Base-by-base conservation (phyloP, 1,140 invertebrate species). In the Neotoxoptera formosana region DNA sequence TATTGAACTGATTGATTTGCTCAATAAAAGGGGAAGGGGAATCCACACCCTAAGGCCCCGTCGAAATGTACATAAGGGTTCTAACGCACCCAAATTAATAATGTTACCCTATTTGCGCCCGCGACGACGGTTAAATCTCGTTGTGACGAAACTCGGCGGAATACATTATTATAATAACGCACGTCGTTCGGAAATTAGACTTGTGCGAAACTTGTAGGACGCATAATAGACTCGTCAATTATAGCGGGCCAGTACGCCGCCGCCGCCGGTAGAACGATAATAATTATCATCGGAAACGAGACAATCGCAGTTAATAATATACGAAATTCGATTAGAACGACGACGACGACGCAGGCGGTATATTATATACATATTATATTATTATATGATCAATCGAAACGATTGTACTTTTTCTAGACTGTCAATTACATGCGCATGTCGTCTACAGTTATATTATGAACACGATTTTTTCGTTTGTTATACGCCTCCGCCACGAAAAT, bases 351-450 rank as follows among this genome's bases (percentile, higher is more conserved):
- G n/a, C n/a, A n/a, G n/a, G n/a, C n/a, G n/a, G n/a, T n/a, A n/a
- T n/a, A n/a, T n/a, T n/a, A n/a, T n/a, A 11, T 67, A n/a, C n/a
- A 17, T n/a, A 67, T n/a, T n/a, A 67, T 60, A 60, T 21, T 7
- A 53, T 53, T 21, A 7, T 76, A 23, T 84, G 23, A 84, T 41
- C 83, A 84, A 84, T 84, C 23, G 23, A 9, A 84, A 45, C 23
- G 83, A 25, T 84, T 45, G 0, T 20, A n/a, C n/a, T 48, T 47
- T 47, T 87, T 87, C 17, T 87, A 47, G 30, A 87, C 86, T 87
- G 86, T 87, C 86, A 87, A 87, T 48, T 87, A 87, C 86, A 87
- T 48, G 45, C 48, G 51, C 51, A 21, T 30, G 45, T 87, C 86
- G 48, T 51, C 1, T 45, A 86, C 11, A 45, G 45, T n/a, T 34